A percentile compares a stretch with the other conserved stretches of the same genome.
Conservation (phyloP, 2,888 invertebrate species). For the Epistrophe eligans region DNA sequence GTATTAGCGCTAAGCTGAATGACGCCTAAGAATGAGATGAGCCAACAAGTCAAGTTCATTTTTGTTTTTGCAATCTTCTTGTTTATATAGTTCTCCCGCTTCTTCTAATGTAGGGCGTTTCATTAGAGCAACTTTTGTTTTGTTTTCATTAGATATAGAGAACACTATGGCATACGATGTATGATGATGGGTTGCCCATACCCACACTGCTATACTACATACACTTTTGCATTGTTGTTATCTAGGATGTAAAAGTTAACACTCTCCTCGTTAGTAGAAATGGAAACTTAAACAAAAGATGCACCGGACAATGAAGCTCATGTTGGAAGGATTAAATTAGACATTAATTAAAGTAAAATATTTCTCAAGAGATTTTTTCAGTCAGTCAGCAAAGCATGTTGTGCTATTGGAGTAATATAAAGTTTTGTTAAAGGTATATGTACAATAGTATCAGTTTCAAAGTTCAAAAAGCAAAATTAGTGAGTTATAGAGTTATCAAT, state of each 20-base stretch:
- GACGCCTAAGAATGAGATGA: background rate
- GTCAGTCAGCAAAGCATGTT: background rate
- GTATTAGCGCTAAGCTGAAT: background rate
- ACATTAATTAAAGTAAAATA: constrained; percentile 31
- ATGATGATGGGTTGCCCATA: background rate
- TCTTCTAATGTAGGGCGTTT: background rate
- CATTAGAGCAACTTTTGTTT: background rate
- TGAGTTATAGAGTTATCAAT: too few relatives aligned
- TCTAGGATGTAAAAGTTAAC: background rate
- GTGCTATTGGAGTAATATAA: background rate
- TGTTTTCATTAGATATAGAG: background rate
- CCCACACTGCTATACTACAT: background rate
- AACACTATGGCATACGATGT: background rate
- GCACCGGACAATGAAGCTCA: constrained; percentile 6
- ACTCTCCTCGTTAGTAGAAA: background rate
- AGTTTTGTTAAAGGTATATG: too few relatives aligned
- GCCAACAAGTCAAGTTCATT: constrained; percentile 14
- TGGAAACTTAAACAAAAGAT: constrained; percentile 20
- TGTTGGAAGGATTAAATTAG: constrained; percentile 9
- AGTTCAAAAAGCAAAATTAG: too few relatives aligned
- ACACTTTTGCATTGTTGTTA: constrained; percentile 4
- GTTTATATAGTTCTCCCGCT: too few relatives aligned
- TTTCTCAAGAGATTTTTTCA: constrained; percentile 33
- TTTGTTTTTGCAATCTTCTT: background rate
- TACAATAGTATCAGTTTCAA: too few relatives aligned